phyloP scores from a whole-genome alignment of 2,113 vertebrate species.

The Climacteris rufus region DNA sequence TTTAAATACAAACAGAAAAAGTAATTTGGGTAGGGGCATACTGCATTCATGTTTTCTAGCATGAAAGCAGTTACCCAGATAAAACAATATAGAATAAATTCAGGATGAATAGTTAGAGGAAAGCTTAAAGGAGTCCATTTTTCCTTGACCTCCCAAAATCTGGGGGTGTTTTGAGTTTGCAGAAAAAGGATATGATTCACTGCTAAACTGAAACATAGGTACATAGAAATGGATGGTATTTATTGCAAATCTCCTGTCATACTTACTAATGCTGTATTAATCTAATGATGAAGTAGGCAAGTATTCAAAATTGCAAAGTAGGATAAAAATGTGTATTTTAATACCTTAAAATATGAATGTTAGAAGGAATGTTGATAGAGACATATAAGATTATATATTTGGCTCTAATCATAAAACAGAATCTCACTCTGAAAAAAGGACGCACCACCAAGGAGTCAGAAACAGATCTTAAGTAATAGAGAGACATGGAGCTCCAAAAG shows the following conservation, averaged over 20 bases:
- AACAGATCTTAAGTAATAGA: neutral
- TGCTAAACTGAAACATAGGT: neutral
- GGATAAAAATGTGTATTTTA: neutral
- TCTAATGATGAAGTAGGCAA: neutral
- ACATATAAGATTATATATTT: neutral
- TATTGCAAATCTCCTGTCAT: neutral
- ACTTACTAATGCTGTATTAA: neutral
- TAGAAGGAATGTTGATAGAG: neutral
- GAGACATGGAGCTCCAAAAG: neutral
- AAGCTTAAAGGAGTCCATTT: neutral
- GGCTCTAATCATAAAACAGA: neutral
- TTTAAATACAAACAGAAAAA: neutral
- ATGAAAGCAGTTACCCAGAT: neutral
- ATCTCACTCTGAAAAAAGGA: neutral
- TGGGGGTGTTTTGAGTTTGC: accelerated
- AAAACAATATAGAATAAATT: neutral
- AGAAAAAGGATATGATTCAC: neutral
- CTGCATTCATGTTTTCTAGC: neutral
- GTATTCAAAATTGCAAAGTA: neutral
- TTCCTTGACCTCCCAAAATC: neutral
- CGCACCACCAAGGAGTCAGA: neutral
- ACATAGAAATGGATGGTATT: neutral
- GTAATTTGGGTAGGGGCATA: neutral
- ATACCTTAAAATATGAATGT: neutral
- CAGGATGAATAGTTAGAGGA: neutral